A percentile compares a stretch with the other conserved stretches of the same genome.
phyloP scores from a whole-genome alignment of 2,888 invertebrate genomes.

The Acronicta alni region DNA sequence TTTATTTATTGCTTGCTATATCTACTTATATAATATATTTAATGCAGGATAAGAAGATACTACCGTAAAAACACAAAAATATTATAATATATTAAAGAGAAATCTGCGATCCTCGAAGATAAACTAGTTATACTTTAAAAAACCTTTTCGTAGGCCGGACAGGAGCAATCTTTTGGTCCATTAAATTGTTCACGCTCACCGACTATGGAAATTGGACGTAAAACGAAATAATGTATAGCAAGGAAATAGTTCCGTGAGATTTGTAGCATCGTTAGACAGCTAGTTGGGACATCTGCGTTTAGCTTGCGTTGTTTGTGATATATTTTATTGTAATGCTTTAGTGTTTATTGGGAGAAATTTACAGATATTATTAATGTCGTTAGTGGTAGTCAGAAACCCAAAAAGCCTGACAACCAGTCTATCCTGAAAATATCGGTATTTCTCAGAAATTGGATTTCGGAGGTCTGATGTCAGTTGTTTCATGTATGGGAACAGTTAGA shows the following conservation, averaged over 20 bases:
- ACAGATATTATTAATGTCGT: background rate
- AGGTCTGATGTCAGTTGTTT: no score
- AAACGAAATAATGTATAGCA: constrained; percentile 84
- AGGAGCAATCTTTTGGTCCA: constrained; percentile 87
- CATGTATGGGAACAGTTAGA: no score
- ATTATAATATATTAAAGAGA: constrained; percentile 37
- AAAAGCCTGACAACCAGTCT: no score
- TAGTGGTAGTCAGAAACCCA: background rate
- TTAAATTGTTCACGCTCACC: constrained; percentile 87
- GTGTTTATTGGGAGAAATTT: background rate
- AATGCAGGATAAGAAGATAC: constrained; percentile 1
- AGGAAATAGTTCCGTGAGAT: constrained; percentile 81
- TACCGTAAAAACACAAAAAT: constrained; percentile 36
- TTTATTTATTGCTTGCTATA: no score
- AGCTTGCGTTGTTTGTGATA: constrained; percentile 37
- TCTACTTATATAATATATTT: background rate
- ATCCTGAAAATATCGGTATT: no score
- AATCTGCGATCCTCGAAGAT: constrained; percentile 37
- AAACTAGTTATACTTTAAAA: constrained; percentile 67
- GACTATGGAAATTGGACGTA: constrained; percentile 88
- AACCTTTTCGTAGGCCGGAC: constrained; percentile 80
- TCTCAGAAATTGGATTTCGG: no score
- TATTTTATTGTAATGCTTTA: constrained; percentile 20
- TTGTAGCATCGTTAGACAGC: constrained; percentile 67
- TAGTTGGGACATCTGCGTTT: constrained; percentile 56